These are phyloP conservation scores for Enteromius viviparus DNA, from an alignment of 2,797 vertebrate genomes.

Conservation along the genomic window DNA sequence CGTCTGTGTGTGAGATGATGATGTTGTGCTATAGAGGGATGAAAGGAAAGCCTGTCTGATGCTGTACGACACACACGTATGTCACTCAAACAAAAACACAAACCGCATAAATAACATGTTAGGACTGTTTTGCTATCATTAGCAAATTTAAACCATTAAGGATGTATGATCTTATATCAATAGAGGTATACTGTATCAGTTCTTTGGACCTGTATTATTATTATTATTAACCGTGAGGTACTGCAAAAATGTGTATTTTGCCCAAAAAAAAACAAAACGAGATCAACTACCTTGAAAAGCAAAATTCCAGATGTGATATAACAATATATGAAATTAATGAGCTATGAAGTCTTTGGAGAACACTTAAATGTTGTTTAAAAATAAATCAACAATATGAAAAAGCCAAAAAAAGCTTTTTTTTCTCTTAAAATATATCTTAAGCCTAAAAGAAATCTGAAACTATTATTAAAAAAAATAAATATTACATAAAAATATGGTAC, in stretches of 20 bases:
- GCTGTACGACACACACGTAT: neutral
- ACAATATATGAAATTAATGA: neutral
- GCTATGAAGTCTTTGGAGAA: neutral
- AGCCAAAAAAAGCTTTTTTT: too few species aligned
- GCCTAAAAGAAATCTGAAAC: too few species aligned
- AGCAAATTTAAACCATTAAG: neutral
- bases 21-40: conserved; percentile 20
- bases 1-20: conserved; percentile 50
- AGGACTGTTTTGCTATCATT: neutral
- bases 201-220: neutral
- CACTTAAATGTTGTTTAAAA: neutral
- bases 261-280: neutral
- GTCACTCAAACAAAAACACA: neutral
- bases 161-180: neutral
- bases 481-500: too few species aligned
- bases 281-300: neutral
- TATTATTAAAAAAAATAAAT: too few species aligned
- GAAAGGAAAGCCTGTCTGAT: conserved; percentile 30
- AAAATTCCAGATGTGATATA: neutral
- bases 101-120: neutral
- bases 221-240: neutral
- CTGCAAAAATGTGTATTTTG: neutral
- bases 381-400: neutral
- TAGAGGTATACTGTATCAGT: neutral
- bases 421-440: too few species aligned